Conservation (phyloP, 2,113 vertebrate genomes). For the Phocoena sinus region DNA sequence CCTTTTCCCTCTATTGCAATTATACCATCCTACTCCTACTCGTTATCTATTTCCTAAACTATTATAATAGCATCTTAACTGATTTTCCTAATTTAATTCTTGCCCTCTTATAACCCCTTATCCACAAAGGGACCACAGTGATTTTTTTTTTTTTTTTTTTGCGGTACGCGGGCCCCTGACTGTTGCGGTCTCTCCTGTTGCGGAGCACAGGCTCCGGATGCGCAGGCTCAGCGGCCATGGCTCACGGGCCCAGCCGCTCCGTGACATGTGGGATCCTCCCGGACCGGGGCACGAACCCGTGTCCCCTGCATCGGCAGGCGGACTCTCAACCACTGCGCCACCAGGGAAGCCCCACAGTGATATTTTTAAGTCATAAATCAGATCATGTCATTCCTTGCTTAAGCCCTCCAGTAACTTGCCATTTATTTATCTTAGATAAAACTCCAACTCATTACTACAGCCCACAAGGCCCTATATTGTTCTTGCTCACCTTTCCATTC, state of each 20-base stretch:
- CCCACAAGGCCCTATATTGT: not conserved
- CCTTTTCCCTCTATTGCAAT: not conserved
- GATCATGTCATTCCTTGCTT: not conserved
- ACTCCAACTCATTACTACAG: not conserved
- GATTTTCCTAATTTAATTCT: not conserved
- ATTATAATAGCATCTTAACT: not conserved
- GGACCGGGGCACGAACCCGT: no score
- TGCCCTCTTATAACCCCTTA: not conserved
- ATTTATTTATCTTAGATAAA: not conserved
- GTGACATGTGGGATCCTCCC: no score
- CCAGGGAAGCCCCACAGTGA: no score
- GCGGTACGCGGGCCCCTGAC: no score
- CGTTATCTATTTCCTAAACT: not conserved
- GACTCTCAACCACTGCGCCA: no score
- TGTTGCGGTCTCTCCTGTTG: no score
- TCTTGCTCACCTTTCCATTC: not conserved
- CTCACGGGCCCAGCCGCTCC: no score
- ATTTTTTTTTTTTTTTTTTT: not conserved
- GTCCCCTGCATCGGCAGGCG: no score
- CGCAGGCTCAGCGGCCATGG: no score
- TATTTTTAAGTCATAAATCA: not conserved
- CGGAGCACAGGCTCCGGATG: no score
- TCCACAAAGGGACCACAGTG: not conserved
- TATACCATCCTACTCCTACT: not conserved
- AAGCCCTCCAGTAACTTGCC: not conserved